Base-by-base conservation (phyloP, 2,888 invertebrate species). In the Drosophila planitibia region DNA sequence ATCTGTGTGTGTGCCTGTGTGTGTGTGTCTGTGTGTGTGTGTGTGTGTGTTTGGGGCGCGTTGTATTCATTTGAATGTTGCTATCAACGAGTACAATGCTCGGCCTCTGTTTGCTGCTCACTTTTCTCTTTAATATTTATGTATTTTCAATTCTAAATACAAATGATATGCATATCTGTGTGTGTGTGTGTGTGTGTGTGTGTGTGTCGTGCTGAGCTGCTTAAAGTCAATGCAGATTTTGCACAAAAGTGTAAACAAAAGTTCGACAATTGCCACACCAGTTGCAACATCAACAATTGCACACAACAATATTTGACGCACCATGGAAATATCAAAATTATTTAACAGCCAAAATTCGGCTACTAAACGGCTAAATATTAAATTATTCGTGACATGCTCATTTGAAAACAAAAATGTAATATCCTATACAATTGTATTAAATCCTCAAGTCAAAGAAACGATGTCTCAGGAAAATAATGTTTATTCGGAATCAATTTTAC, bases 141-240 rank as follows among this genome's bases (percentile, higher is more conserved):
- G 76, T 70, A 86, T 86, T 79, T 84, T 74, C 83, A 84, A 77
- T 82, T 85, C 68, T 57, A 76, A 82, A 76, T 76, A 81, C 64
- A 68, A 70, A 70, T 60, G 35, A 57, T 49, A 70, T 39, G 39
- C 52, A 25, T 58, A 12, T 54, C 12, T 64, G 49, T 67, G 57
- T 63, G 37, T 55, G 3, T 14, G 19, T 37, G 22, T 25, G 25
- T 22, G 22, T 22, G 57, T 63, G 54, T 61, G 49, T 66, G 66
- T 75, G 61, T 61, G 60, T 75, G 62, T 68, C 28, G 28, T 39
- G 57, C 55, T 74, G 85, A 90, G 39, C 53, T 75, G 88, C 82
- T 75, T 85, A 78, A 82, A 83, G 88, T 85, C 72, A 74, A 72
- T 73, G 83, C 76, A 71, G 69, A 90, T 81, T 87, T 90, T 65